Base-by-base conservation (phyloP, 2,888 invertebrate genomes). In the Magallana nippona region DNA sequence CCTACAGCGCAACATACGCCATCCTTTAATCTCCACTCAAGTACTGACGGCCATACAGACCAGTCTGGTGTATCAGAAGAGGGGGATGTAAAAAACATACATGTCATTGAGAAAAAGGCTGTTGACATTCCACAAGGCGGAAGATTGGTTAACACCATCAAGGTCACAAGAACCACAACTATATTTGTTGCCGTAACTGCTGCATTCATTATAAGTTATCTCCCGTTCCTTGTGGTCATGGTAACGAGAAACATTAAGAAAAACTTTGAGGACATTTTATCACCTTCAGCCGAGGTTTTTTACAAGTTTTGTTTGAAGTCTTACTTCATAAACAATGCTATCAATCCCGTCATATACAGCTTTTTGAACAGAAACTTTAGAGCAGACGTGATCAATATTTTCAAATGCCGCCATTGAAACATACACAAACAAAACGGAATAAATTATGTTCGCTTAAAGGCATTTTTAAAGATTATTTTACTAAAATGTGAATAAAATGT, bases 221-320 rank as follows among this genome's bases (percentile, higher is more conserved):
- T 90, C n/a, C 90, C 90, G 0, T 89, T 89, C 82, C 86, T 90
- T 19, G 85, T 87, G 1, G 89, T 89, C 15, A 90, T 90, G 90
- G 88, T 89, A 0, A 62, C 89, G 22, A 85, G 90, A 58, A 89
- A 89, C 83, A 82, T 89, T 32, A 87, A 88, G 79, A 89, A 85
- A 81, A 89, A 89, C 71, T 86, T 90, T 27, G 90, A 90, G 77
- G 85, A 85, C 5, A 83, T 83, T 10, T 83, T 90, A 13, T 87
- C 83, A 27, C 88, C 89, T 0, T 79, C 88, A 0, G 88, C 87
- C 10, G 90, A 90, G 62, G 84, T 90, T 1, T 83, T 88, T 22
- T 90, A 90, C 83, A 90, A 90, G 82, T 89, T 90, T 62, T 90
- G 90, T 83, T 87, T 90, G 55, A 90, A 90, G 82, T 90, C 90